Evolutionary conservation across 2,888 invertebrate species (phyloP), one percentile per base, ranked within the genome.

Genomic region (Pediacus dermestoides): DNA sequence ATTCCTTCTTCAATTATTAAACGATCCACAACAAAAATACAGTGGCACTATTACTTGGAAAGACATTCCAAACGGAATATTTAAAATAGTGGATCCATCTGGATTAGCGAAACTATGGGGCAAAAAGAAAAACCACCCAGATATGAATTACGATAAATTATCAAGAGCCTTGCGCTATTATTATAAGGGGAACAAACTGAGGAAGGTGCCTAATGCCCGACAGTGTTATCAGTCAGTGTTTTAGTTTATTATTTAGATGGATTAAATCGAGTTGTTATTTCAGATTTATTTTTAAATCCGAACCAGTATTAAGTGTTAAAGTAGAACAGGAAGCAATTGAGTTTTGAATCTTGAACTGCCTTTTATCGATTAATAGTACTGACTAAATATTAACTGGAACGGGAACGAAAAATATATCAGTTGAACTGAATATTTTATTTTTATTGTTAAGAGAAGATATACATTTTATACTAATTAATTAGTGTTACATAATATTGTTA

Each of bases 81-180:
- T 92, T 65, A 88, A 91, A 69, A 92, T 92, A 42, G 87, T 89
- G 4, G 91, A 92, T 65, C 91, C 91, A 2, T 87, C 88, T 16
- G 89, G 88, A 10, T 72, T 92, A 37, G 91, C 92, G 6, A 84
- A 88, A 53, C 76, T 91, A 7, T 92, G 92, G 92, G 91, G 92
- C 25, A 87, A 89, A 52, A 91, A 91, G 69, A 92, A 92, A 68
- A 91, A 91, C 67, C 88, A 90, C 66, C 75, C 89, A 34, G 90
- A 89, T 23, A 92, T 92, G 92, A 92, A 91, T 65, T 92, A 92
- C 61, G 91, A 92, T 69, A 92, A 92, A 72, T 88, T 92, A 85
- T 91, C 90, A 37, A 76, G 92, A 48, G 91, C 92, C 23, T 74
- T 92, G 21, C 77, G 92, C 58, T 92, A 92, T 64, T 92, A 92